Percentiles rank a stretch among this genome's conserved stretches.
Conservation (phyloP, 2,888 invertebrate genomes). For the Zygothrica quintamaculata region DNA sequence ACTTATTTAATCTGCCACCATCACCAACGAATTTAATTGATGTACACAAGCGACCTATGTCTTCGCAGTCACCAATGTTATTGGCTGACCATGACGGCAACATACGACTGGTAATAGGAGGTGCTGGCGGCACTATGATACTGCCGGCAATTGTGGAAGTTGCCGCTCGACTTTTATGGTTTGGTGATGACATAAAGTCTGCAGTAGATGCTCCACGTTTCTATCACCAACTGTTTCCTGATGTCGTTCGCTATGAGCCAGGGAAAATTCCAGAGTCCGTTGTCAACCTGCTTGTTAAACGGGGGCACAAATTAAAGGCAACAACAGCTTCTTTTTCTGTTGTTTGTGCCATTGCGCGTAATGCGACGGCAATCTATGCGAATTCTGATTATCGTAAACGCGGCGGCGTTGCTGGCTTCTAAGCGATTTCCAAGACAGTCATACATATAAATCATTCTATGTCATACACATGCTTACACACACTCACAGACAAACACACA, state of each 20-base stretch:
- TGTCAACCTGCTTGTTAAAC: constrained; percentile 87
- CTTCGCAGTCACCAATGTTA: constrained; percentile 95
- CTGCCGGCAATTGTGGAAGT: constrained; percentile 91
- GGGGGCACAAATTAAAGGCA: constrained; percentile 88
- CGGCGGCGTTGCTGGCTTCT: constrained; percentile 90
- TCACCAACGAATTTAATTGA: constrained; percentile 92
- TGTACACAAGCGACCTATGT: constrained; percentile 93
- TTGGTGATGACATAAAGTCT: constrained; percentile 88
- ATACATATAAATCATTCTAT: constrained; percentile 3
- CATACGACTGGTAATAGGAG: constrained; percentile 89
- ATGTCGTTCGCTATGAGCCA: constrained; percentile 88
- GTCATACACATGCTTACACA: constrained; percentile 7
- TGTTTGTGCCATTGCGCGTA: constrained; percentile 89
- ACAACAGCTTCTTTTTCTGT: constrained; percentile 85
- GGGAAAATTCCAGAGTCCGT: constrained; percentile 86
- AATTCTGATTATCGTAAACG: constrained; percentile 93
- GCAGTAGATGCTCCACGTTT: constrained; percentile 90
- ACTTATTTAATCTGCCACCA: constrained; percentile 89
- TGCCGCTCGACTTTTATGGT: constrained; percentile 87
- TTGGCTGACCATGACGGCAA: constrained; percentile 88
- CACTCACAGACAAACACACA: constrained; percentile 12
- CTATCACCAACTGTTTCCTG: constrained; percentile 94
- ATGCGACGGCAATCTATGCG: constrained; percentile 88
- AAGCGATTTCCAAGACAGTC: constrained; percentile 60
- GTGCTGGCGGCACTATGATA: constrained; percentile 95